These are phyloP conservation scores for Cariama cristata DNA, from an alignment of 2,113 vertebrate genomes.

Conservation along the genomic window DNA sequence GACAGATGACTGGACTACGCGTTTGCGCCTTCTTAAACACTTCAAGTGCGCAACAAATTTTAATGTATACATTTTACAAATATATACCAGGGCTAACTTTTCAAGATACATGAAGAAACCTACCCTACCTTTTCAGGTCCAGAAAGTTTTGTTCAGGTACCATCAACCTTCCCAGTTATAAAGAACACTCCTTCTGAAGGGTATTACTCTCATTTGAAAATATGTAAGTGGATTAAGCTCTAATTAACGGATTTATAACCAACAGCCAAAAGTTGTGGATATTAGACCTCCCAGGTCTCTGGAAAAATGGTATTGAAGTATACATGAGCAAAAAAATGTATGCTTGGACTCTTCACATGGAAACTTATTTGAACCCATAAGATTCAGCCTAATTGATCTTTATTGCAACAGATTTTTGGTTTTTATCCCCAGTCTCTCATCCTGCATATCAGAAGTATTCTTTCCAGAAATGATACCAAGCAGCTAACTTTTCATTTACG, in stretches of 20 bases:
- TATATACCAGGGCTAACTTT: neutral
- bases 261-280: neutral
- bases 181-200: neutral
- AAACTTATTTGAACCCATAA: neutral
- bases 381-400: neutral
- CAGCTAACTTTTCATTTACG: neutral
- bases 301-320: neutral
- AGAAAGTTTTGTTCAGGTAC: neutral
- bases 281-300: neutral
- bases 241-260: neutral
- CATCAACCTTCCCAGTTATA: neutral
- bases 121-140: neutral
- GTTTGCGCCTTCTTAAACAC: neutral
- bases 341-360: neutral
- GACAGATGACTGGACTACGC: neutral
- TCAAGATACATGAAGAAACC: neutral
- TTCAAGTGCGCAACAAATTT: neutral
- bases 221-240: neutral
- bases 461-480: neutral
- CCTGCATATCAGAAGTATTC: neutral
- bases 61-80: neutral
- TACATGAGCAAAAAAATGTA: accelerated
- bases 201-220: neutral
- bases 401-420: neutral
- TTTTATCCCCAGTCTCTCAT: neutral